These are phyloP conservation scores for Lasioglossum marginatum DNA, from an alignment of 2,888 invertebrate genomes.

Conservation along the genomic window DNA sequence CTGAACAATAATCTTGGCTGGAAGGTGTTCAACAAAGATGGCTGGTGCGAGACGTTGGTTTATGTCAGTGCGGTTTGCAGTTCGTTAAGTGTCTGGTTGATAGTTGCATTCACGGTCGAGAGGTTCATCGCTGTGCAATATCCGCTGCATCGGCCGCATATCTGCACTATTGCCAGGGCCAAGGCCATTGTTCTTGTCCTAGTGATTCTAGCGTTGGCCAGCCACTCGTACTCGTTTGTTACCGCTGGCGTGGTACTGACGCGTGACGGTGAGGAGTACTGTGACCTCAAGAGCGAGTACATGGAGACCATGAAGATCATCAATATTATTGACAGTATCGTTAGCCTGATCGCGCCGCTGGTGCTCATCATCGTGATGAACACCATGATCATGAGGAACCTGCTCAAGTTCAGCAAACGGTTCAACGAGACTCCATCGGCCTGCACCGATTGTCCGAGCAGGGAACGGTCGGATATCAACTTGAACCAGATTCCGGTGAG, in stretches of 20 bases:
- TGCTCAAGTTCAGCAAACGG: conserved; percentile 84
- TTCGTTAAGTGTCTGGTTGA: conserved; percentile 89
- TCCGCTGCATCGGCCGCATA: conserved; percentile 86
- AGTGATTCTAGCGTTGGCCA: conserved; percentile 83
- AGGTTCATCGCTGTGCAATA: conserved; percentile 89
- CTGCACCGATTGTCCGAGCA: conserved; percentile 79
- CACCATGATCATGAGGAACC: conserved; percentile 87
- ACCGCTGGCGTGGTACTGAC: conserved; percentile 83
- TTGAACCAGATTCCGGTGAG: conserved; percentile 84
- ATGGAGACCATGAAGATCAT: conserved; percentile 86
- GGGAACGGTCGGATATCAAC: conserved; percentile 84
- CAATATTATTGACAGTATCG: conserved; percentile 87
- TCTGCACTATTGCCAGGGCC: conserved; percentile 87
- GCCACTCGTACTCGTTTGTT: conserved; percentile 84
- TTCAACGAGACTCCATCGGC: conserved; percentile 81
- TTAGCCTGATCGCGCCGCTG: conserved; percentile 88
- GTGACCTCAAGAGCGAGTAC: conserved; percentile 86
- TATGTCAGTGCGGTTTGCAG: conserved; percentile 87
- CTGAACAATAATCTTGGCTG: conserved; percentile 85
- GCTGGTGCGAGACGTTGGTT: conserved; percentile 87
- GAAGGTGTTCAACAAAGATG: conserved; percentile 85
- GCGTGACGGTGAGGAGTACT: conserved; percentile 82
- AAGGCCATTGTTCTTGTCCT: conserved; percentile 86
- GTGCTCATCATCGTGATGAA: conserved; percentile 88
- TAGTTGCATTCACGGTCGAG: conserved; percentile 90